A percentile compares a stretch with the other conserved stretches of the same genome.
These are phyloP conservation scores for Merodon equestris DNA, from an alignment of 2,888 invertebrate species.

Conservation along the genomic window DNA sequence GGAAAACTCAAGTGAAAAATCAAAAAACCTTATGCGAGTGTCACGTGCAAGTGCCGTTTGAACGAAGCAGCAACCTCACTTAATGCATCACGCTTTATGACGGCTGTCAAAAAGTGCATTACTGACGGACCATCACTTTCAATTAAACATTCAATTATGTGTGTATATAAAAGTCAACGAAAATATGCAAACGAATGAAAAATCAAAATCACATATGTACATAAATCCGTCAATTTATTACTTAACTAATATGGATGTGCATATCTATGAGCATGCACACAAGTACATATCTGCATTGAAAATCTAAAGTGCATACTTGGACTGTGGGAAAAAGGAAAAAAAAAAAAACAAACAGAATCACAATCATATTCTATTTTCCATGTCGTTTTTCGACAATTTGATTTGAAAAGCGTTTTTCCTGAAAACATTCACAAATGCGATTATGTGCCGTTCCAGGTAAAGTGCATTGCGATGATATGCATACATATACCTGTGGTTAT, in stretches of 20 bases:
- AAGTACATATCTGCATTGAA: not conserved
- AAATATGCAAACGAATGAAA: constrained; percentile 1
- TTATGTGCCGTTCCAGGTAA: constrained; percentile 74
- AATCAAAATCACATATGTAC: constrained; percentile 40
- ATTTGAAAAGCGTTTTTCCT: constrained; percentile 77
- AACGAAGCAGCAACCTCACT: not conserved
- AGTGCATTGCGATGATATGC: constrained; percentile 57
- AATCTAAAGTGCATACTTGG: constrained; percentile 55
- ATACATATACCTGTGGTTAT: no score
- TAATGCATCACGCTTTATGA: constrained; percentile 17
- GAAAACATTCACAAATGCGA: constrained; percentile 75
- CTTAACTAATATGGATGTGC: constrained; percentile 21
- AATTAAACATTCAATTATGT: constrained; percentile 53
- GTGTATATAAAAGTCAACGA: constrained; percentile 36
- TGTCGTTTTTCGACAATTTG: constrained; percentile 75
- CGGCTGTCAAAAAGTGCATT: constrained; percentile 21
- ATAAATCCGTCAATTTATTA: constrained; percentile 59
- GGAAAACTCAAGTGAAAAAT: no score
- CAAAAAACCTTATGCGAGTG: no score
- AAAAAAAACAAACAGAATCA: constrained; percentile 39
- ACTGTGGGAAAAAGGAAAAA: constrained; percentile 34
- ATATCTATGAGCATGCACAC: constrained; percentile 5
- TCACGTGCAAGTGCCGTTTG: not conserved
- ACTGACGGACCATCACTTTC: constrained; percentile 37
- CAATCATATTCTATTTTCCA: constrained; percentile 44